Base-by-base conservation (phyloP, 2,888 invertebrate species). In the Limenitis camilla region DNA sequence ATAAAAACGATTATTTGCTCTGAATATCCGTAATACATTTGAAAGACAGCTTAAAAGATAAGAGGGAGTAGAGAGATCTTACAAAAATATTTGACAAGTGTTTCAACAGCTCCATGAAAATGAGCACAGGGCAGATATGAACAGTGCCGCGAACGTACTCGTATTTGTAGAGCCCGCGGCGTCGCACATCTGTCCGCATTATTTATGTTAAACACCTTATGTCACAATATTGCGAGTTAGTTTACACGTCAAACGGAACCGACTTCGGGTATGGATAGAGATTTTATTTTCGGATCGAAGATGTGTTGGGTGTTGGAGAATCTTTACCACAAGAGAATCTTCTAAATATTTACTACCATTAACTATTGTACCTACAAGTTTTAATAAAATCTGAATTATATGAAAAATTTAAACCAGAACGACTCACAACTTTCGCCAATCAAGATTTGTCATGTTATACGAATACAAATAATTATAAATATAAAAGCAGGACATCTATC, bases 171-270 rank as follows among this genome's bases (percentile, higher is more conserved):
- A 63, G 83, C 87, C 85, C 69, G 77, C 73, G 87, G 87, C 87
- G 64, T 61, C 73, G 75, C 86, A 77, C 87, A 86, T 85, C 87
- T 87, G 87, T 81, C 68, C 78, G 77, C 76, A 85, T 86, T 86
- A 87, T 86, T 86, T 87, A 87, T 86, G 87, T 85, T 86, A 86
- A 86, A 86, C 84, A 86, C 87, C 87, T 85, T 86, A 85, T 86
- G 87, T 85, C 87, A 84, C 83, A 84, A 87, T 87, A 86, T 84
- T 72, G 77, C 80, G 79, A 83, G 84, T 84, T 84, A 83, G 80
- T 67, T 57, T 76, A 77, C 71, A 67, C 66, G 72, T 78, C 76
- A 72, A 74, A 64, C 69, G 70, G 65, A 65, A 65, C 63, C 67
- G 59, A 59, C 63, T 59, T 49, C 59, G 53, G 55, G 54, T 60